Conservation (phyloP, 2,113 vertebrate species). For the Chloropsis hardwickii region DNA sequence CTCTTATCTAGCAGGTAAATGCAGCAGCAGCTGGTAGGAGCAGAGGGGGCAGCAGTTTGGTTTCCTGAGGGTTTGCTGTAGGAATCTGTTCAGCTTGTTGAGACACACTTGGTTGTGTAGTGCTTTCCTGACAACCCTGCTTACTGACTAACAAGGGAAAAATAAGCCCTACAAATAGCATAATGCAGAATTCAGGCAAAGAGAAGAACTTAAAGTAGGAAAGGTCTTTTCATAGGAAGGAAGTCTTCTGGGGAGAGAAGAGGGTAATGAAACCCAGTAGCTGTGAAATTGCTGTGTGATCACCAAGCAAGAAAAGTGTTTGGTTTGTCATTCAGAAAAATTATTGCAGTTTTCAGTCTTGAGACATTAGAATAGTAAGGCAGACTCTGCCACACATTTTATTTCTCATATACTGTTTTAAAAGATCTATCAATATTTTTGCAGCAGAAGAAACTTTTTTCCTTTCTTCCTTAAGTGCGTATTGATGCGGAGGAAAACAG, state of each 20-base stretch:
- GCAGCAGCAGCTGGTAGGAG: background rate
- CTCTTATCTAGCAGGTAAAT: background rate
- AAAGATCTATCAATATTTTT: background rate
- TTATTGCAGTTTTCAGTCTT: slow-evolving; percentile 18
- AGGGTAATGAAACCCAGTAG: slow-evolving; percentile 1
- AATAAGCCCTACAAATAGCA: background rate
- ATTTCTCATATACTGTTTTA: slow-evolving; percentile 10
- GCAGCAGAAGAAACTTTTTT: background rate
- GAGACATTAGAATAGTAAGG: background rate
- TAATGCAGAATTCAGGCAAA: background rate
- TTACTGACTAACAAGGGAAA: background rate
- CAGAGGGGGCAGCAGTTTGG: background rate
- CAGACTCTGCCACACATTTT: background rate
- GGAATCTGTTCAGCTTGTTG: background rate
- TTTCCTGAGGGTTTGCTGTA: background rate
- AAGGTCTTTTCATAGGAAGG: background rate
- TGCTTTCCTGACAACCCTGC: background rate
- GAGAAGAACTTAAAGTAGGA: background rate
- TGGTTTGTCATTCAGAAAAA: slow-evolving; percentile 21
- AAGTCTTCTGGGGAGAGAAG: background rate
- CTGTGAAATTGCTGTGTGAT: slow-evolving; percentile 15
- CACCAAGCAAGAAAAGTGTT: background rate
- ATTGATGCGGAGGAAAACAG: background rate
- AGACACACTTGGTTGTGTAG: background rate
- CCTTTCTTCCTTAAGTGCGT: background rate